Base-by-base conservation (phyloP, 2,888 invertebrate genomes). In the Dynastes hyllus region DNA sequence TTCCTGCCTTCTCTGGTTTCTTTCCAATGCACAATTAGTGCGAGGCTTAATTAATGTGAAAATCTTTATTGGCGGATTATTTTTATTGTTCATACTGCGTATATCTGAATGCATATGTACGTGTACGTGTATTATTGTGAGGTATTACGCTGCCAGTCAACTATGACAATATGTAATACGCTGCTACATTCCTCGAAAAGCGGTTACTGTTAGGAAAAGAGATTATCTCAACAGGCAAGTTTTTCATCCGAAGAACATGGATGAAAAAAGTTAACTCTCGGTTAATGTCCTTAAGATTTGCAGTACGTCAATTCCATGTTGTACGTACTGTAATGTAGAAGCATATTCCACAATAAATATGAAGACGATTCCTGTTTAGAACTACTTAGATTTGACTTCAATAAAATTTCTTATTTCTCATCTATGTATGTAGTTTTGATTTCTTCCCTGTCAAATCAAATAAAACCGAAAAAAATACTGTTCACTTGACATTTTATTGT, bases 111-210 rank as follows among this genome's bases (percentile, higher is more conserved):
- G n/a, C 29, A 53, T 11, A 51, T 9, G 27, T 70, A 55, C 32
- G n/a, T 29, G 16, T 51, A 13, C 53, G 2, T 8, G 6, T 29
- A 69, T 51, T 69, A 70, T 70, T 70, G 55, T 70, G 8, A 29
- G 16, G 13, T 70, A 70, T n/a, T 53, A 51, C 32, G 29, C 70
- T 53, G 53, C 32, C 66, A 67, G 66, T 67, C 45, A 67, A 16
- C 16, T 67, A 67, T 67, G 66, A 67, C 66, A 67, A 53, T 70
- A 53, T 70, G 53, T 70, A 70, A 53, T 70, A 29, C n/a, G 70
- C n/a, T 5, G 32, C 70, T n/a, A 29, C 70, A 70, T 70, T 70
- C 51, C 53, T 53, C 29, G 53, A 67, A 70, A 70, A 70, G 70
- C 32, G 51, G 27, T 70, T 70, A 53, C 53, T 70, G 70, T 53